phyloP scores from a whole-genome alignment of 2,888 invertebrate genomes.

The Anaspis maculata region DNA sequence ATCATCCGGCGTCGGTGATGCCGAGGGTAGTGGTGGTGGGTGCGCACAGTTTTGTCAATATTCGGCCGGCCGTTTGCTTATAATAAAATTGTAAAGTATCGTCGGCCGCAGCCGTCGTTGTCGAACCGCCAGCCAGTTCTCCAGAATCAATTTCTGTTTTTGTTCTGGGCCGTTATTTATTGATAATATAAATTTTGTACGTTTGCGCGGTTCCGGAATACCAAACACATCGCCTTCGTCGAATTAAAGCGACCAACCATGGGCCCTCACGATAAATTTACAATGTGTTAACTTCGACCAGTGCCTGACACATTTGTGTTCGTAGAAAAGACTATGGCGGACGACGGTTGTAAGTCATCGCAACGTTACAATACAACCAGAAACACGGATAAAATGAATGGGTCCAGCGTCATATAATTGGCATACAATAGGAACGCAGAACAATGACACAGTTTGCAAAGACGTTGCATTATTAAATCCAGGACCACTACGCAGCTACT shows the following conservation, averaged over 20 bases:
- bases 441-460: too few relatives aligned
- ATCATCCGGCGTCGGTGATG: too few relatives aligned
- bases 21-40: too few relatives aligned
- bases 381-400: too few relatives aligned
- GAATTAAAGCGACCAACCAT: not conserved
- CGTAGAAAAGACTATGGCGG: too few relatives aligned
- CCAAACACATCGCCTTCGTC: conserved; percentile 19
- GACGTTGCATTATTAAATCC: too few relatives aligned
- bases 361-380: too few relatives aligned
- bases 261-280: conserved; percentile 6
- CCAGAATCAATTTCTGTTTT: conserved; percentile 16
- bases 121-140: conserved; percentile 7
- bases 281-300: conserved; percentile 10
- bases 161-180: conserved; percentile 31
- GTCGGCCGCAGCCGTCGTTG: conserved; percentile 10
- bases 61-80: conserved; percentile 20
- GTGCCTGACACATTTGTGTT: conserved; percentile 3
- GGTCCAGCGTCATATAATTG: too few relatives aligned
- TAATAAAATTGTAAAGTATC: conserved; percentile 36
- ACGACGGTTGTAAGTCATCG: too few relatives aligned
- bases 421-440: too few relatives aligned
- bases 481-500: too few relatives aligned
- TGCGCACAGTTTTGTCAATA: conserved; percentile 11
- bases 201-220: conserved; percentile 29
- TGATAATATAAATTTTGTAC: conserved; percentile 37